phyloP scores from a whole-genome alignment of 2,113 vertebrate species.

The Dasyurus viverrinus region DNA sequence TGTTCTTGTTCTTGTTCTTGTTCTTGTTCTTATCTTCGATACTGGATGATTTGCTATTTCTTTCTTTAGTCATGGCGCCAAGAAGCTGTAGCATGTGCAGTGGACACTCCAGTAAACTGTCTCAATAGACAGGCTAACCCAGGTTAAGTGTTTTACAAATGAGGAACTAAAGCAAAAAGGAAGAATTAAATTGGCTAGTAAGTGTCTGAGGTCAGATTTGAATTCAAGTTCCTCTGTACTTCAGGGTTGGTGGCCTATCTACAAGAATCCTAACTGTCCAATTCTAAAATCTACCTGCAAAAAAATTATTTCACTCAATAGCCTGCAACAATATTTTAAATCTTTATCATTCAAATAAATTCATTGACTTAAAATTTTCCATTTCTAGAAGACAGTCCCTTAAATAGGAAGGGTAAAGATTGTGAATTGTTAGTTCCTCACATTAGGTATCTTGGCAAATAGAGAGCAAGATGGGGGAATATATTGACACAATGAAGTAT shows the following conservation, averaged over 20 bases:
- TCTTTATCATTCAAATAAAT: neutral
- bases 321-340: neutral
- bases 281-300: neutral
- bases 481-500: neutral
- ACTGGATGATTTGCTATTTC: no score
- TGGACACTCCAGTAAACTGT: neutral
- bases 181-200: neutral
- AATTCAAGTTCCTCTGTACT: neutral
- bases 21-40: no score
- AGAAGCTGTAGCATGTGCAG: neutral
- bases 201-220: neutral
- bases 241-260: neutral
- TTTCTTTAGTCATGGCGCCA: neutral
- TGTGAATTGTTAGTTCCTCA: neutral
- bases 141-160: neutral
- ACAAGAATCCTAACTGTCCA: neutral
- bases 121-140: neutral
- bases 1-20: no score
- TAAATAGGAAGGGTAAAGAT: neutral
- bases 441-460: conserved; percentile 16
- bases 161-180: neutral
- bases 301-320: neutral
- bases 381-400: neutral
- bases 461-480: neutral
- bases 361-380: neutral